A percentile compares a stretch with the other conserved stretches of the same genome.
These are phyloP conservation scores for Cariama cristata DNA, from an alignment of 2,113 vertebrate species.

Conservation along the genomic window DNA sequence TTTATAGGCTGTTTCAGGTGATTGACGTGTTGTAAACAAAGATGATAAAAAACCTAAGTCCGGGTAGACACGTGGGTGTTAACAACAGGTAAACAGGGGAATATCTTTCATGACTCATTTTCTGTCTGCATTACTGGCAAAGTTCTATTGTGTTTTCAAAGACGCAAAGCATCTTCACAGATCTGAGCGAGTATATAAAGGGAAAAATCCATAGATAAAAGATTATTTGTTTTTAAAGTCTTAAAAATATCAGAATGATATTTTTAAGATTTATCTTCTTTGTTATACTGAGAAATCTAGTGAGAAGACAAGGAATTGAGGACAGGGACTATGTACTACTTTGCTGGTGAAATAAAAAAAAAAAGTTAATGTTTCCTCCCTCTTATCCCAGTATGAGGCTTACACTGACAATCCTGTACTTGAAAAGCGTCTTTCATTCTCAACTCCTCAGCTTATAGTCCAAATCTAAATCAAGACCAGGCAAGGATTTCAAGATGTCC, in stretches of 20 bases:
- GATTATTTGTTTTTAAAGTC: neutral
- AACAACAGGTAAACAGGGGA: neutral
- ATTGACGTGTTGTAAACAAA: neutral
- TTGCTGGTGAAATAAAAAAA: neutral
- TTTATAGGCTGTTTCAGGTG: neutral
- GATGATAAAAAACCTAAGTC: neutral
- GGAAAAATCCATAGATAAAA: neutral
- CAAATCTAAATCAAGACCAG: neutral
- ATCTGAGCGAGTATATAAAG: neutral
- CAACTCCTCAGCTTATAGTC: neutral
- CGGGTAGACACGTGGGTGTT: accelerated
- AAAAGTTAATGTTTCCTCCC: neutral
- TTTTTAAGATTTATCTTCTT: neutral
- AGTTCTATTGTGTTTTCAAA: neutral
- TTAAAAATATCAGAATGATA: neutral
- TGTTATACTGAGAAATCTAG: neutral
- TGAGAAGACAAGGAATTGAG: neutral
- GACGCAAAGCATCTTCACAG: neutral
- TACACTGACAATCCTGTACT: neutral
- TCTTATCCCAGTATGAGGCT: neutral
- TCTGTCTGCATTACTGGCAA: neutral
- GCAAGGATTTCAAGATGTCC: neutral
- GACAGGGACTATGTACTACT: neutral
- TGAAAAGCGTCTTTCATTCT: neutral
- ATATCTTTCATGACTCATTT: neutral